Base-by-base conservation (phyloP, 2,888 invertebrate genomes). In the Morpho helenor region DNA sequence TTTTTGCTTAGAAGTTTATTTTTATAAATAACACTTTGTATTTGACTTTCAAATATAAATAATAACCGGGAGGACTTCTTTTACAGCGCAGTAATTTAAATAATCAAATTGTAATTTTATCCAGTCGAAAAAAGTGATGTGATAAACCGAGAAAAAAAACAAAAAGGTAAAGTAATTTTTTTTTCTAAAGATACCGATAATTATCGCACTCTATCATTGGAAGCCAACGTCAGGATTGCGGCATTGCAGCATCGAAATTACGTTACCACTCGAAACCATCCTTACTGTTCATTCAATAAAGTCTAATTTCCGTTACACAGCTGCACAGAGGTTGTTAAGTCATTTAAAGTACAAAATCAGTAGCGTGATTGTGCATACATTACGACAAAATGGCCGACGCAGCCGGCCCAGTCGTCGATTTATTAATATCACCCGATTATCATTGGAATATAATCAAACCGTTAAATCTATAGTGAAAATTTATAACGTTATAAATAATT, bases 141-240 rank as follows among this genome's bases (percentile, higher is more conserved):
- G 3, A 31, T 31, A 31, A 31, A 31, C 31, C 31, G 31, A 3
- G 31, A 31, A 31, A 31, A 16, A 31, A 31, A 31, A 31, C 31
- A 31, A 31, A 31, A 31, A 31, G 23, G 23, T 3, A 31, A 31
- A 31, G 43, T 3, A 43, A 43, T 42, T 42, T 16, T 16, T 16
- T 16, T 55, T 52, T 50, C 51, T 57, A 60, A 49, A 57, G 55
- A 56, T 49, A 55, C 65, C 68, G 66, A 70, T 72, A 72, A 71
- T 71, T 70, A 70, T 72, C 66, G 71, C 67, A 69, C 67, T 71
- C 70, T 71, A 68, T 68, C 67, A 71, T 72, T 68, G 72, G 69
- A 68, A 69, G 67, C 67, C 67, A 66, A 63, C 65, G 66, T 68
- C 54, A 63, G 56, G 56, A 65, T 61, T 66, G 66, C 64, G 65